A percentile compares a stretch with the other conserved stretches of the same genome.
These are phyloP conservation scores for Cotesia chilonis DNA, from an alignment of 1,140 invertebrate genomes.

Conservation along the genomic window DNA sequence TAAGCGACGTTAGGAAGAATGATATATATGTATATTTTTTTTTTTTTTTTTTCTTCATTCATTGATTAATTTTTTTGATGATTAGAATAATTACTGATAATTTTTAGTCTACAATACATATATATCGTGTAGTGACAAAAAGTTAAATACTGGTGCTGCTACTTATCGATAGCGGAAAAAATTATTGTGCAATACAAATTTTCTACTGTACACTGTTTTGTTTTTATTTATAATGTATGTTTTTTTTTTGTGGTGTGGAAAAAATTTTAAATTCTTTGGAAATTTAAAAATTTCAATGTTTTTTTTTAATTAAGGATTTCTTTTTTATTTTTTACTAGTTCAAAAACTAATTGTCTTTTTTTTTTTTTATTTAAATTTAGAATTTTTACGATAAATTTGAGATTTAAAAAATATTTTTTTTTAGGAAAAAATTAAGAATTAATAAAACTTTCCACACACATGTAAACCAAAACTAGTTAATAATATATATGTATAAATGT, in stretches of 20 bases:
- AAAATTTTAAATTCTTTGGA: no score
- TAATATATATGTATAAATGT: constrained; percentile 35
- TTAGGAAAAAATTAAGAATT: no score
- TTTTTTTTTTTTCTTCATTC: not conserved
- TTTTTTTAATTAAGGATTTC: no score
- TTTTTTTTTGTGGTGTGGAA: not conserved
- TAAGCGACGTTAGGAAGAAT: constrained; percentile 36
- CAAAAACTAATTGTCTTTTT: no score
- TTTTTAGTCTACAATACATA: constrained; percentile 12
- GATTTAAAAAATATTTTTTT: no score
- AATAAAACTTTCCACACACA: no score
- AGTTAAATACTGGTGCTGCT: constrained; percentile 39
- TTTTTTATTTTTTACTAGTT: no score
- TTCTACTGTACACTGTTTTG: constrained; percentile 30
- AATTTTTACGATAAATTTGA: no score
- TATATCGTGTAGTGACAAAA: constrained; percentile 34
- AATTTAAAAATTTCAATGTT: no score
- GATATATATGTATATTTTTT: constrained; percentile 2
- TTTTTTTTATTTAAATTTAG: no score
- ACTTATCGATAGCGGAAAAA: constrained; percentile 35
- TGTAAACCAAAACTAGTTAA: constrained; percentile 31
- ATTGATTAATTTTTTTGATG: no score
- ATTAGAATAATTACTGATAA: not conserved
- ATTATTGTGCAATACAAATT: constrained; percentile 31
- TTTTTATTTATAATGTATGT: constrained; percentile 13